phyloP scores from a whole-genome alignment of 1,140 invertebrate genomes.

The Branchinecta lindahli region DNA sequence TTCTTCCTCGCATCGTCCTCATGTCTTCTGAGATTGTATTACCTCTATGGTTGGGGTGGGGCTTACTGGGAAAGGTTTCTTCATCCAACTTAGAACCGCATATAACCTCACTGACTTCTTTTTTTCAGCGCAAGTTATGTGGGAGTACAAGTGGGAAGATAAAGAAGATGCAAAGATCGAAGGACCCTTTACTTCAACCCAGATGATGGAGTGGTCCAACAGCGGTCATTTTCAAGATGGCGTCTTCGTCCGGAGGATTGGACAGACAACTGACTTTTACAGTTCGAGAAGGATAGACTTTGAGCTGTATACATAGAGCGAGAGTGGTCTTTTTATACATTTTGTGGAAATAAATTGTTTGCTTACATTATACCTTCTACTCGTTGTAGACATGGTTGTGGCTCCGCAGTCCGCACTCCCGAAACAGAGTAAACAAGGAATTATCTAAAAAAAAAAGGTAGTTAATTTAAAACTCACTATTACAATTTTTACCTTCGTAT shows the following conservation, averaged over 20 bases:
- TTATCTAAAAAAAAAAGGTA: no score
- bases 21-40: no score
- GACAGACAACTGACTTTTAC: constrained; percentile 56
- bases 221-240: constrained; percentile 72
- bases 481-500: no score
- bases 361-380: no score
- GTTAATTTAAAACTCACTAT: no score
- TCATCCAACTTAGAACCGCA: no score
- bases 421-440: no score
- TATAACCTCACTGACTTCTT: background rate
- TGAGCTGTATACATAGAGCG: constrained; percentile 54
- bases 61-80: no score
- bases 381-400: no score
- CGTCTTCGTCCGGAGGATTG: constrained; percentile 64
- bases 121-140: constrained; percentile 40
- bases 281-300: constrained; percentile 78
- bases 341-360: background rate
- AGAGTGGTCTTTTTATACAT: background rate
- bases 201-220: constrained; percentile 74
- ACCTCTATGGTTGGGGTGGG: no score
- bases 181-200: constrained; percentile 62
- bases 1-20: no score
- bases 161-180: constrained; percentile 54
- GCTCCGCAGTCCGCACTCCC: no score
- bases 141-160: constrained; percentile 83